A percentile compares a stretch with the other conserved stretches of the same genome.
Evolutionary conservation across 2,113 vertebrate genomes (phyloP).

Genomic region (Ochotona curzoniae): DNA sequence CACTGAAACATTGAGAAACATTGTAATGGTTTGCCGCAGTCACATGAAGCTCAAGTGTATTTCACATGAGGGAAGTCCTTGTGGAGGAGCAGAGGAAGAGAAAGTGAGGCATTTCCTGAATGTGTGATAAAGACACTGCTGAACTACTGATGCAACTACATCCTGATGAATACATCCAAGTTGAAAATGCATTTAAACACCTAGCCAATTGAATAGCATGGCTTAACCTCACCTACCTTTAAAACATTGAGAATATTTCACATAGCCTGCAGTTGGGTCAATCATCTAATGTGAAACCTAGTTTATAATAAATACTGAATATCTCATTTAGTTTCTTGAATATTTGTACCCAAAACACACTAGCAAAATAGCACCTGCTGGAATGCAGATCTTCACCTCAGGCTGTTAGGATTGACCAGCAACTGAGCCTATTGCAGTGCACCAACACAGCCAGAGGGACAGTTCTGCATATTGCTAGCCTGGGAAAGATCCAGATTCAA

Average conservation of each 20-base stretch:
- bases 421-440: accelerated
- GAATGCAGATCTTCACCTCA: not conserved
- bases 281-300: not conserved
- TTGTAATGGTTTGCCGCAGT: not conserved
- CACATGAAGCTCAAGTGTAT: accelerated
- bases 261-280: not conserved
- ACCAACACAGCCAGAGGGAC: not conserved
- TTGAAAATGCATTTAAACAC: not conserved
- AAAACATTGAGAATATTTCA: not conserved
- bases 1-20: not conserved
- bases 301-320: not conserved
- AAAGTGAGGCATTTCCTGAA: accelerated
- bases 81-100: not conserved
- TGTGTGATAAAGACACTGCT: too few relatives aligned
- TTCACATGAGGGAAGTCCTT: not conserved
- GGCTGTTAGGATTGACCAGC: not conserved
- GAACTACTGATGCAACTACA: not conserved
- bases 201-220: too few relatives aligned
- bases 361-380: accelerated
- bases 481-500: not conserved
- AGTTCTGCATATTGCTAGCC: not conserved
- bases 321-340: not conserved
- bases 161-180: accelerated
- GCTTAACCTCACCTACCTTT: not conserved
- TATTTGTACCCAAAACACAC: not conserved